These are phyloP conservation scores for Ispidina picta DNA, from an alignment of 2,797 vertebrate species.

Conservation along the genomic window DNA sequence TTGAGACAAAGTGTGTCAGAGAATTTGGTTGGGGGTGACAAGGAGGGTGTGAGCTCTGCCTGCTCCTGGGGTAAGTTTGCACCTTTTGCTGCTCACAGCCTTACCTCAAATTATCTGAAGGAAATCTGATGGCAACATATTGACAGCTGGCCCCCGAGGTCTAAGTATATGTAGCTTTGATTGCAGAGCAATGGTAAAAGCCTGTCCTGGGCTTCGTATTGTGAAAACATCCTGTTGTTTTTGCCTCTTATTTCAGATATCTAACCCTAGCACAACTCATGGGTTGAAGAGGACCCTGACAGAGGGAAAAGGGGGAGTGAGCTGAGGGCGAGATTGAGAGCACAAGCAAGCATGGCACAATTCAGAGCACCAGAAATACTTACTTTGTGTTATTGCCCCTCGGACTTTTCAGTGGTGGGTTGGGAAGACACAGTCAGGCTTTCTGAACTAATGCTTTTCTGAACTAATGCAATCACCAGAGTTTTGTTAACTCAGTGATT, in stretches of 20 bases:
- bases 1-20: not conserved
- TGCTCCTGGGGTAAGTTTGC: not conserved
- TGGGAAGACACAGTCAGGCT: not conserved
- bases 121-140: not conserved
- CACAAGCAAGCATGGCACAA: accelerated
- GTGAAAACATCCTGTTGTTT: not conserved
- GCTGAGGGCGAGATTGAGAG: not conserved
- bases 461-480: too few relatives aligned
- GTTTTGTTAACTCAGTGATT: not conserved
- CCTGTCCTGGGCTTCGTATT: not conserved
- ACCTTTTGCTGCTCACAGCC: not conserved
- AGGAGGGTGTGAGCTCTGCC: not conserved
- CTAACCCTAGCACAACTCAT: not conserved
- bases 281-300: not conserved
- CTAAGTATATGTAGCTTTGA: not conserved
- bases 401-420: not conserved
- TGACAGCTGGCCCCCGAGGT: not conserved
- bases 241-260: not conserved
- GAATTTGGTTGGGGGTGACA: not conserved
- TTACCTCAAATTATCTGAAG: not conserved
- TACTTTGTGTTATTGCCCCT: not conserved
- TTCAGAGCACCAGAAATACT: not conserved
- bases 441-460: not conserved
- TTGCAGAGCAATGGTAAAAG: not conserved
- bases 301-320: not conserved